Conservation (phyloP, 2,888 invertebrate species). For the Tachina grossa region DNA sequence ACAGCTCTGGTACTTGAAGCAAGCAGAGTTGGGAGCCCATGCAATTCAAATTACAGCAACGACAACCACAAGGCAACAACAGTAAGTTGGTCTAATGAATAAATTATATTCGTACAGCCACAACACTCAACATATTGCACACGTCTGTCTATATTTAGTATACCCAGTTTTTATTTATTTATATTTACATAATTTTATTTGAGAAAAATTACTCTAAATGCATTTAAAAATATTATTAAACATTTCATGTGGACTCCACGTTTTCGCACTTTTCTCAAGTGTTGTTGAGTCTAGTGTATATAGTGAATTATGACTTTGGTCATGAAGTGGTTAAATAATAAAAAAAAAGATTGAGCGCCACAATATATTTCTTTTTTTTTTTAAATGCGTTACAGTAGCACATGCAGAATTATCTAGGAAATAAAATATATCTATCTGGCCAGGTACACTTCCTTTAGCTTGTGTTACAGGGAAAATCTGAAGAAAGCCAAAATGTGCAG, state of each 20-base stretch:
- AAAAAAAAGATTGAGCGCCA: conserved; percentile 56
- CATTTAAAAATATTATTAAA: conserved; percentile 44
- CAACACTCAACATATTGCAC: conserved; percentile 56
- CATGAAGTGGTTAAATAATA: not conserved
- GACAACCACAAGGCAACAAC: conserved; percentile 35
- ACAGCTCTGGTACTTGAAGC: not conserved
- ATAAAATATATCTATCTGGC: no score
- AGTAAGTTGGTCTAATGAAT: conserved; percentile 69
- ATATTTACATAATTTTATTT: not conserved
- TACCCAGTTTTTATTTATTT: conserved; percentile 23
- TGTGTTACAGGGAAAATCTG: no score
- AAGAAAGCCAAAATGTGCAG: no score
- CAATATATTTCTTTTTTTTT: conserved; percentile 24
- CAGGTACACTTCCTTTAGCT: no score
- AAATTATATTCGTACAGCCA: conserved; percentile 61
- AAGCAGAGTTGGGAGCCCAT: conserved; percentile 26
- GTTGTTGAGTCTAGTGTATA: not conserved
- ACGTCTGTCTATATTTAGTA: conserved; percentile 56
- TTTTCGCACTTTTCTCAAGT: conserved; percentile 22
- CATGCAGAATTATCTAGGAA: not conserved
- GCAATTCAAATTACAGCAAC: conserved; percentile 1
- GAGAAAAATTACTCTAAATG: conserved; percentile 38
- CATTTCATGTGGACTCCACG: conserved; percentile 18
- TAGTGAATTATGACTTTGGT: conserved; percentile 60
- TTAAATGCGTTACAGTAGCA: conserved; percentile 31